phyloP scores from a whole-genome alignment of 2,113 vertebrate species.

The Mugil cephalus region DNA sequence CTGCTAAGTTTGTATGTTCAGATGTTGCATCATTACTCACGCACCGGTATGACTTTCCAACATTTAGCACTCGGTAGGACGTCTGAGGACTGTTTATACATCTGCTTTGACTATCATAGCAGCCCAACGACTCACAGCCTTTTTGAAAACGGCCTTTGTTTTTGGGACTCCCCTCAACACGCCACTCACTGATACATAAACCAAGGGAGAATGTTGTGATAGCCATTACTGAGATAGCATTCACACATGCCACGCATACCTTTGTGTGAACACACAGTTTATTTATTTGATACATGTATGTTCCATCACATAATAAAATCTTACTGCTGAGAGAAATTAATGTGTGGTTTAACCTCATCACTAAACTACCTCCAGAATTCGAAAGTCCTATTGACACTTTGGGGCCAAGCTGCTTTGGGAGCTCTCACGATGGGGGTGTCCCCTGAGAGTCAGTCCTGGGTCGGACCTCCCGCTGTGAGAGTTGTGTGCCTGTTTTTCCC shows the following conservation, averaged over 20 bases:
- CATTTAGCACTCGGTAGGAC: conserved; percentile 61
- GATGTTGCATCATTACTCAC: conserved; percentile 41
- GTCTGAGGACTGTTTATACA: conserved; percentile 59
- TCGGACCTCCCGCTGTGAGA: no score
- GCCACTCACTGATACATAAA: conserved; percentile 54
- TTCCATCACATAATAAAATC: conserved; percentile 39
- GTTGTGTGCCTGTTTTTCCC: no score
- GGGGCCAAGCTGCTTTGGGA: no score
- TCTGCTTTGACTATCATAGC: conserved; percentile 62
- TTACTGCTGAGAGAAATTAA: conserved; percentile 12
- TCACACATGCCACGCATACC: not conserved
- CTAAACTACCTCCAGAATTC: no score
- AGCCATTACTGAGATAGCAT: conserved; percentile 18
- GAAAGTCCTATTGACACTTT: no score
- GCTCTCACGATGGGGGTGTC: no score
- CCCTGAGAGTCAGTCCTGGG: no score
- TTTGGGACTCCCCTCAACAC: conserved; percentile 53
- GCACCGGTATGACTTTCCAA: conserved; percentile 29
- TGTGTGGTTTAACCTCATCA: not conserved
- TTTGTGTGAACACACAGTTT: not conserved
- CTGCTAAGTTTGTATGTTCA: conserved; percentile 25
- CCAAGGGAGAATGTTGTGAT: conserved; percentile 20
- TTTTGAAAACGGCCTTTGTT: conserved; percentile 59
- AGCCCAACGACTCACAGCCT: conserved; percentile 33
- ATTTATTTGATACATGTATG: conserved; percentile 10